Conservation (phyloP, 2,797 vertebrate genomes). For the Lacerta bilineata region DNA sequence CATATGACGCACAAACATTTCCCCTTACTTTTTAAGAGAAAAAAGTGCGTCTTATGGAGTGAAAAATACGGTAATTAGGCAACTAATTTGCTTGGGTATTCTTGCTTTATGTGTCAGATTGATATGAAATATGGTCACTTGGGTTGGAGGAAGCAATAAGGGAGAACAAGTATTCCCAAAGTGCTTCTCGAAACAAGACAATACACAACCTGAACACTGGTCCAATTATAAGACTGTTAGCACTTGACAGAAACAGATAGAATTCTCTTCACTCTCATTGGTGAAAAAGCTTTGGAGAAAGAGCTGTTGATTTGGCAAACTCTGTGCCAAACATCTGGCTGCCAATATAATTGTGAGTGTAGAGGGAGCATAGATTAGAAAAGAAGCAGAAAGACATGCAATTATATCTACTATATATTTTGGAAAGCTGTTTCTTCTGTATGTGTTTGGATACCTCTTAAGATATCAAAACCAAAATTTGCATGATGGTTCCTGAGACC, state of each 20-base stretch:
- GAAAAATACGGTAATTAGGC: conserved; percentile 22
- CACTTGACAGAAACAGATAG: conserved; percentile 76
- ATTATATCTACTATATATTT: background rate
- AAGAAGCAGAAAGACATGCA: background rate
- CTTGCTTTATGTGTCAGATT: conserved; percentile 54
- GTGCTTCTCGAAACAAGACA: conserved; percentile 67
- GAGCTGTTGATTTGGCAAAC: conserved; percentile 72
- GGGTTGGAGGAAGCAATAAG: conserved; percentile 72
- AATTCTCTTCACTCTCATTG: conserved; percentile 64
- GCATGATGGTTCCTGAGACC: no score
- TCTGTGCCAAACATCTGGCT: conserved; percentile 68
- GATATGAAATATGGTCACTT: conserved; percentile 68
- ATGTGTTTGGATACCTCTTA: no score
- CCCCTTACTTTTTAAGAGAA: no score
- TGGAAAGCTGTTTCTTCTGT: no score
- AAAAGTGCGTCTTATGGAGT: no score
- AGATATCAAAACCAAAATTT: no score
- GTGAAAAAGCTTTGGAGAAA: conserved; percentile 67
- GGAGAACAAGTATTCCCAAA: conserved; percentile 69
- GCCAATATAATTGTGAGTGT: conserved; percentile 35
- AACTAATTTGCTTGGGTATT: conserved; percentile 67
- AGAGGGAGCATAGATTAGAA: conserved; percentile 29
- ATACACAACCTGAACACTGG: conserved; percentile 65
- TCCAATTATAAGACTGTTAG: conserved; percentile 57
- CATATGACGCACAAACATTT: no score